Conservation (phyloP, 1,140 invertebrate species). For the Gonatopus flavifemur region DNA sequence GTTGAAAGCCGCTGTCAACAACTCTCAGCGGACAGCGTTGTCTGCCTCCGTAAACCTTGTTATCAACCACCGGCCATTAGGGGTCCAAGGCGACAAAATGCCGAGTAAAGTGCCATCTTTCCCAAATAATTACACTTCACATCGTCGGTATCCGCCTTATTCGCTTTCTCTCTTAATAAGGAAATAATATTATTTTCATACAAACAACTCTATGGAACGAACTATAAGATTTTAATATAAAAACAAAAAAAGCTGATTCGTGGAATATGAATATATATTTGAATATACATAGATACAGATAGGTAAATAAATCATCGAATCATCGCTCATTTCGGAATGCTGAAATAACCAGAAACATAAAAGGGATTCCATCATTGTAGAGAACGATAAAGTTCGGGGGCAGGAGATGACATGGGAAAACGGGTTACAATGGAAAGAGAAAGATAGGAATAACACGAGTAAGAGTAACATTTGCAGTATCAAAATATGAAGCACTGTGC, state of each 20-base stretch:
- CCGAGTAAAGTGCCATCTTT: constrained; percentile 59
- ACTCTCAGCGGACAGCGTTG: constrained; percentile 55
- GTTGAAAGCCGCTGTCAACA: constrained; percentile 60
- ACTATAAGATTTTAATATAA: too few relatives aligned
- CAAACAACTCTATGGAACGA: too few relatives aligned
- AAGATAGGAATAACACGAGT: constrained; percentile 15
- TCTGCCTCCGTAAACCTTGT: constrained; percentile 54
- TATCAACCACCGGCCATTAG: constrained; percentile 59
- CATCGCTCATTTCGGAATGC: constrained; percentile 43
- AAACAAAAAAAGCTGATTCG: too few relatives aligned
- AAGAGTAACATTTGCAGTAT: constrained; percentile 49
- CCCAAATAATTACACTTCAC: constrained; percentile 53
- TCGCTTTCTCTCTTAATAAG: constrained; percentile 31
- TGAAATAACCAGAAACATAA: constrained; percentile 35
- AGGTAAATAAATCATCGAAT: constrained; percentile 50
- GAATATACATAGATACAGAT: too few relatives aligned
- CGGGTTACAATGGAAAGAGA: constrained; percentile 13
- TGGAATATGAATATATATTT: too few relatives aligned
- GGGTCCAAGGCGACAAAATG: constrained; percentile 58
- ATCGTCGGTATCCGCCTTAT: constrained; percentile 51
- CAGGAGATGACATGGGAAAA: constrained; percentile 6
- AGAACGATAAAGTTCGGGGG: neutral
- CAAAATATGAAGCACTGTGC: constrained; percentile 53
- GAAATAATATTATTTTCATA: too few relatives aligned
- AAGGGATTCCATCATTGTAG: neutral